Evolutionary conservation across 2,888 invertebrate genomes (phyloP).

Genomic region (Lasioglossum calceatum): DNA sequence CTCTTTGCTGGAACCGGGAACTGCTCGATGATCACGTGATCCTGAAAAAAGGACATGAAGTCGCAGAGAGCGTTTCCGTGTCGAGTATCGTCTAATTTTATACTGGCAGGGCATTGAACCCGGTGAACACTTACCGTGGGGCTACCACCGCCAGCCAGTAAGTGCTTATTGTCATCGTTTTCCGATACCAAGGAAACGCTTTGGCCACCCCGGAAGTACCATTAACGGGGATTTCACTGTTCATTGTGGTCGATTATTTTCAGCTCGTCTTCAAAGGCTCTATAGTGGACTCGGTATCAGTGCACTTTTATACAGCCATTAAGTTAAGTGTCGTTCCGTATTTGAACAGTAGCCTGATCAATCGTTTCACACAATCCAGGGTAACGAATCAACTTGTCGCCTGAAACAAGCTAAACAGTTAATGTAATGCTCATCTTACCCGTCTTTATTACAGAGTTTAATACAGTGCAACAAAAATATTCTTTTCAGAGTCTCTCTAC

Average conservation of each 20-base stretch:
- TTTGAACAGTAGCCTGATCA: neutral
- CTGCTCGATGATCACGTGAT: neutral
- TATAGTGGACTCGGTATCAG: neutral
- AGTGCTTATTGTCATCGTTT: constrained; percentile 27
- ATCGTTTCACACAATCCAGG: neutral
- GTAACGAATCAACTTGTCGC: neutral
- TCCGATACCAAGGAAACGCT: constrained; percentile 14
- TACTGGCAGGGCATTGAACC: neutral
- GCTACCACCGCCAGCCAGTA: neutral
- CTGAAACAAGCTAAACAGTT: neutral
- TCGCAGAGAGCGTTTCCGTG: constrained; percentile 15
- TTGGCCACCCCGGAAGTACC: neutral
- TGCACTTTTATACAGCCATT: neutral
- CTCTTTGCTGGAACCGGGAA: neutral
- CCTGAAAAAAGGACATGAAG: neutral
- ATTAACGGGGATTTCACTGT: constrained; percentile 10
- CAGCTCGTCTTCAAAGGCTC: neutral
- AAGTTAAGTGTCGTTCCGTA: no score
- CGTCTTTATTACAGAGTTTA: neutral
- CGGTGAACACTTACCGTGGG: neutral
- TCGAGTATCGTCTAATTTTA: constrained; percentile 22
- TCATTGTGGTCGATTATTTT: constrained; percentile 9
- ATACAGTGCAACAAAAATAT: neutral
- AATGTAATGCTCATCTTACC: neutral
- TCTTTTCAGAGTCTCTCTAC: neutral